These are phyloP conservation scores for Operophtera brumata DNA, from an alignment of 2,888 invertebrate genomes.

Conservation along the genomic window DNA sequence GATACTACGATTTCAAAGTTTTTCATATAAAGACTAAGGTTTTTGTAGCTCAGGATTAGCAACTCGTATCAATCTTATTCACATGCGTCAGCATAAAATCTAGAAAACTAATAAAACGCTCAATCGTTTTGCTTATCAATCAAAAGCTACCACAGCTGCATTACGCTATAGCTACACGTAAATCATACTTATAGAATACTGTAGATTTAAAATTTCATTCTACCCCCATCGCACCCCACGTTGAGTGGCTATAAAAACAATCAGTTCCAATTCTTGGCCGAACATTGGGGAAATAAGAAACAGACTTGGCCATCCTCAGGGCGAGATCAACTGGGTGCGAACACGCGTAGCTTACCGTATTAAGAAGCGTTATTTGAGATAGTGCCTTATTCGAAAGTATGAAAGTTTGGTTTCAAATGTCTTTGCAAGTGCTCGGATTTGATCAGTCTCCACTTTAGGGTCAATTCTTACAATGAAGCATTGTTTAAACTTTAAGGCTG, in stretches of 20 bases:
- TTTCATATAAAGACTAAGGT: no score
- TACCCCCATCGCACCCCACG: slow-evolving; percentile 40
- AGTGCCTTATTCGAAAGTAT: not conserved
- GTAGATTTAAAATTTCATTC: slow-evolving; percentile 56
- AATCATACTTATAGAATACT: no score
- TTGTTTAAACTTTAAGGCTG: no score
- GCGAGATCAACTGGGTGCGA: not conserved
- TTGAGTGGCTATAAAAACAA: slow-evolving; percentile 69
- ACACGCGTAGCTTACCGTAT: not conserved
- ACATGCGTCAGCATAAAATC: no score
- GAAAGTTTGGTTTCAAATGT: not conserved
- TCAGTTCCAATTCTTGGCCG: slow-evolving; percentile 58
- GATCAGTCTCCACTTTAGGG: not conserved
- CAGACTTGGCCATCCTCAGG: slow-evolving; percentile 48
- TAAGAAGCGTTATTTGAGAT: not conserved
- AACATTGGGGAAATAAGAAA: slow-evolving; percentile 68
- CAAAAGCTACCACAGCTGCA: no score
- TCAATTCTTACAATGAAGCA: not conserved
- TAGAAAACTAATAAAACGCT: no score
- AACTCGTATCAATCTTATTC: no score
- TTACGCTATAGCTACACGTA: no score
- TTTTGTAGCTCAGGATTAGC: no score
- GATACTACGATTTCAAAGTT: no score
- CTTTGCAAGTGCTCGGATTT: not conserved
- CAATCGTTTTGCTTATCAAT: no score